Base-by-base conservation (phyloP, 1,140 invertebrate genomes). In the Drosophila busckii region DNA sequence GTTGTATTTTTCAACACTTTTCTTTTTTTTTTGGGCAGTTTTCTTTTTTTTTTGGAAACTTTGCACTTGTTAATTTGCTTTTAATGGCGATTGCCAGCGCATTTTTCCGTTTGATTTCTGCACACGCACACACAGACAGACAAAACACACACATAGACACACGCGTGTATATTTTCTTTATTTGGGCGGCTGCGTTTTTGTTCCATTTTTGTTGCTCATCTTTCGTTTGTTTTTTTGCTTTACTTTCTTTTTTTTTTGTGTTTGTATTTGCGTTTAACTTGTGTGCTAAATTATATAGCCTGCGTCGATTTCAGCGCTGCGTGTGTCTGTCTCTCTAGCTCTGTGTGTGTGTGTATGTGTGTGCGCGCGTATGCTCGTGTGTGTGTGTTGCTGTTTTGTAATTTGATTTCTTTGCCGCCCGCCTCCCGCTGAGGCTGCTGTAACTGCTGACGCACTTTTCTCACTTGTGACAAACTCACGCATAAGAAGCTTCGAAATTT, bases 361-460 rank as follows among this genome's bases (percentile, higher is more conserved):
- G 42, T 40, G 34, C 42, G 38, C 41, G 34, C 46, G 38, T 52
- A 31, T 56, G 49, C 42, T 19, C 67, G 54, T 63, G 17, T 73
- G 49, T 64, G 49, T 59, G 37, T 59, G 48, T 73, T 67, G 69
- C 68, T 73, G 75, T 82, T 80, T 80, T 80, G 73, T 80, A 80
- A 82, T 80, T 82, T 80, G 75, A 82, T 80, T 80, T 82, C 75
- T 80, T 80, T 80, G 71, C 75, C 61, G 68, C 75, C 69, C 69
- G 73, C 63, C 73, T 53, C 56, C 73, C 52, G 73, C 70, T 68
- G 63, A 49, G 67, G 45, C 67, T 42, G 55, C 41, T 41, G 28
- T 62, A 48, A 49, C 41, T 70, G 61, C 56, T 73, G 70, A 75
- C 70, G 70, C 70, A 75, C 70, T 75, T 75, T 75, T 66, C 56